A percentile compares a stretch with the other conserved stretches of the same genome.
Evolutionary conservation across 2,797 vertebrate genomes (phyloP).

Genomic region (Sebastes hubbsi): DNA sequence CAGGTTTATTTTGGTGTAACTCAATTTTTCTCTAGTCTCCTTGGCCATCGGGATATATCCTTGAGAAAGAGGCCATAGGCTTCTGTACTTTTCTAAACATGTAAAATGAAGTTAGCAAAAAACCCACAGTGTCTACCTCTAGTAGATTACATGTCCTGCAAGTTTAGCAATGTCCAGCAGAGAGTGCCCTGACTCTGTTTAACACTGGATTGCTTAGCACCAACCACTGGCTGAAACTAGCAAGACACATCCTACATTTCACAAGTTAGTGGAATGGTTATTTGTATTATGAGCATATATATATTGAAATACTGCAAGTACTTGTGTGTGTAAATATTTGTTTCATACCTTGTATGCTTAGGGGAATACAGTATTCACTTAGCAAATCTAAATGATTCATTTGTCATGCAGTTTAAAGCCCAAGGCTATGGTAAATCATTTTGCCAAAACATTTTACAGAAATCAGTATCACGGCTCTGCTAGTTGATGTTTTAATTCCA

Average conservation of each 20-base stretch:
- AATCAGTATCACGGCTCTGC: slow-evolving; percentile 4
- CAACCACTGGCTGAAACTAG: slow-evolving; percentile 3
- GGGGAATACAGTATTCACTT: slow-evolving; percentile 28
- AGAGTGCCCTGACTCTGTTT: slow-evolving; percentile 68
- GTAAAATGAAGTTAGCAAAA: slow-evolving; percentile 57
- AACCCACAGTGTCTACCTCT: background rate
- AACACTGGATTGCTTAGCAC: background rate
- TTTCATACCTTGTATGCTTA: slow-evolving; percentile 17
- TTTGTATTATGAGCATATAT: background rate
- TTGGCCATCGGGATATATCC: slow-evolving; percentile 82
- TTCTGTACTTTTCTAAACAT: slow-evolving; percentile 78
- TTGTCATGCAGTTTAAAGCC: slow-evolving; percentile 24
- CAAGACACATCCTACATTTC: background rate
- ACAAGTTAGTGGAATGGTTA: background rate
- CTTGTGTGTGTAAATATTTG: slow-evolving; percentile 15
- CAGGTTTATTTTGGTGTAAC: slow-evolving; percentile 88
- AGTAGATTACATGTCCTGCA: slow-evolving; percentile 32
- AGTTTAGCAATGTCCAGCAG: slow-evolving; percentile 65
- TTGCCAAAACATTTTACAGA: slow-evolving; percentile 29
- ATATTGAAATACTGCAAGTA: slow-evolving; percentile 7
- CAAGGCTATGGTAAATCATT: slow-evolving; percentile 12
- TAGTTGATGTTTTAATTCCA: slow-evolving; percentile 2
- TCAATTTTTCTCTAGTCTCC: slow-evolving; percentile 88
- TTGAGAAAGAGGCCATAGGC: slow-evolving; percentile 85
- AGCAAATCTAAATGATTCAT: slow-evolving; percentile 48